Evolutionary conservation across 2,113 vertebrate genomes (phyloP), one percentile per base, ranked within the genome.

Genomic region (Trematomus loennbergii): DNA sequence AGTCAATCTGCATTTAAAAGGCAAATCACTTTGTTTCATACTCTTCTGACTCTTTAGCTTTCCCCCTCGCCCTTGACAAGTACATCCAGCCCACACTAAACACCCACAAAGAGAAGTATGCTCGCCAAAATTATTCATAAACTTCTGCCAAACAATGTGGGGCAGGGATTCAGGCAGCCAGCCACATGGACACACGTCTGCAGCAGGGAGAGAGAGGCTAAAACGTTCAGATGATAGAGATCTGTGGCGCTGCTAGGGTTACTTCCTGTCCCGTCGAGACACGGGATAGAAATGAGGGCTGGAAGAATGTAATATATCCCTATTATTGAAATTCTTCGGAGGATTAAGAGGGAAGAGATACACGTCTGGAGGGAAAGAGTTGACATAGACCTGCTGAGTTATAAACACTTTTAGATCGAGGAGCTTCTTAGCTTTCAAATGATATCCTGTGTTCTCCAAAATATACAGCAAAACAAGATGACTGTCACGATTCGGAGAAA

Each of bases 311-410:
- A 52, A 80, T 18, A 75, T 52, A 65, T 20, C 40, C 43, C 29
- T 46, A 48, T 63, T 71, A 66, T 20, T 72, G 17, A 87, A 61
- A 57, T 76, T 72, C 62, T 72, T 76, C 49, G 17, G 46, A 84
- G 67, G 76, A 79, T 89, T 78, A 72, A 78, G 5, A 60, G 54
- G 66, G 81, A 49, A 71, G 1, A 49, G 74, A 57, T 45, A 53
- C 45, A 61, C 50, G 59, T 17, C 36, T 8, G 8, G 45, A 9
- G 55, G 29, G 20, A 5, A 46, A 5, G 49, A 54, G 36, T 22
- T 36, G 8, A 40, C 36, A 40, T 8, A 8, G 36, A 40, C 36
- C 36, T 40, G 36, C 36, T 40, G 36, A 40, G 36, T 40, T 6
- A 40, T 40, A 8, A 9, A 8, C 8, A 40, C 7, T 40, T 1